Conservation (phyloP, 2,113 vertebrate species). For the Platanista minor region DNA sequence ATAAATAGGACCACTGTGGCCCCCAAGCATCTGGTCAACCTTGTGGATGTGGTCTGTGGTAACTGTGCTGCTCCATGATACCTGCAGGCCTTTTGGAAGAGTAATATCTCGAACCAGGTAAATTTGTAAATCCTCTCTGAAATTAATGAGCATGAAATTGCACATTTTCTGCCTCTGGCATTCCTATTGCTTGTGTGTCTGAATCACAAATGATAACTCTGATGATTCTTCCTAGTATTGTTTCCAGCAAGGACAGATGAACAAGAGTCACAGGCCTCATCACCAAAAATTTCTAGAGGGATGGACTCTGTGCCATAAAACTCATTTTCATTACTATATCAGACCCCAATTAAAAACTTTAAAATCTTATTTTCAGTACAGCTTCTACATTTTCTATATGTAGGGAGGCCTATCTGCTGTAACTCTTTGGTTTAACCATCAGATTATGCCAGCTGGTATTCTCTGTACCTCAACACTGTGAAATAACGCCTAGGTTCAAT, state of each 20-base stretch:
- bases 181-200: slow-evolving; percentile 26
- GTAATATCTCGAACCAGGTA: background rate
- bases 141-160: slow-evolving; percentile 59
- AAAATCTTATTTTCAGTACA: background rate
- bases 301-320: background rate
- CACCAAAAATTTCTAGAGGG: background rate
- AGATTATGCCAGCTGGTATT: slow-evolving; percentile 5
- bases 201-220: slow-evolving; percentile 45
- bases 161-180: slow-evolving; percentile 51
- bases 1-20: background rate
- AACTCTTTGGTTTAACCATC: background rate
- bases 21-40: background rate
- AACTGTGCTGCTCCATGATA: background rate
- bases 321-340: background rate
- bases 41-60: background rate
- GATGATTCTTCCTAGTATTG: background rate
- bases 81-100: slow-evolving; percentile 1
- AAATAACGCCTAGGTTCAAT: background rate
- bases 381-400: background rate
- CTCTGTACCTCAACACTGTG: background rate
- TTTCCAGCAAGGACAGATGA: slow-evolving; percentile 44
- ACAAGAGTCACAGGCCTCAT: background rate
- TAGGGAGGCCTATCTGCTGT: background rate
- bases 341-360: slow-evolving; percentile 4
- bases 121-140: slow-evolving; percentile 64